These are phyloP conservation scores for Meriones unguiculatus DNA, from an alignment of 2,113 vertebrate genomes.

Conservation along the genomic window DNA sequence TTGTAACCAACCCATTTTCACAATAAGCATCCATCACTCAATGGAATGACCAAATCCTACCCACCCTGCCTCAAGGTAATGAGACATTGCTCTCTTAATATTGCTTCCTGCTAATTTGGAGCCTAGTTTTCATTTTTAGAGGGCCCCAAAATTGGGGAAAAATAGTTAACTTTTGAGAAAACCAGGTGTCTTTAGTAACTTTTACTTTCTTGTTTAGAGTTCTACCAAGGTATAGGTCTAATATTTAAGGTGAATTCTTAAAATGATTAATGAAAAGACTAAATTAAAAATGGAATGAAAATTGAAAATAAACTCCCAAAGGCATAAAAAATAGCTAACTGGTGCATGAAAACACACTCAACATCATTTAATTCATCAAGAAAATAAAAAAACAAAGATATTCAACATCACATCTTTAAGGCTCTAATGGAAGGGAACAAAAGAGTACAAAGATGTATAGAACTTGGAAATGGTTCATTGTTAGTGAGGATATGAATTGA, in stretches of 20 bases:
- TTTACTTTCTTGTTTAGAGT: no score
- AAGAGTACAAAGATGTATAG: neutral
- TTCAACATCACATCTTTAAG: neutral
- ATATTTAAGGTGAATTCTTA: conserved; percentile 12
- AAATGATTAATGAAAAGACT: conserved; percentile 37
- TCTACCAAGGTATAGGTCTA: neutral
- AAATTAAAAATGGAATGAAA: neutral
- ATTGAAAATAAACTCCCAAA: conserved; percentile 8
- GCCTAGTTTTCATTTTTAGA: no score
- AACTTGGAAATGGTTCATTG: neutral
- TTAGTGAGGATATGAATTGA: neutral
- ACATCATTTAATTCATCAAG: neutral
- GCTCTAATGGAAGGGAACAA: neutral
- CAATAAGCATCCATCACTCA: no score
- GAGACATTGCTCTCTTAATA: no score
- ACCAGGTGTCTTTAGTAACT: no score
- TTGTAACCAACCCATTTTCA: no score
- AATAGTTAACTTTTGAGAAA: no score
- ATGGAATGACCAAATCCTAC: no score
- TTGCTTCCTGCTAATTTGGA: no score
- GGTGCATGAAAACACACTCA: neutral
- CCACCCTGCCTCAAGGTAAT: no score
- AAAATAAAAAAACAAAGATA: conserved; percentile 34
- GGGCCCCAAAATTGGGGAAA: no score
- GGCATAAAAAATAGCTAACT: neutral